Conservation (phyloP, 2,888 invertebrate species). For the Dioctria rufipes region DNA sequence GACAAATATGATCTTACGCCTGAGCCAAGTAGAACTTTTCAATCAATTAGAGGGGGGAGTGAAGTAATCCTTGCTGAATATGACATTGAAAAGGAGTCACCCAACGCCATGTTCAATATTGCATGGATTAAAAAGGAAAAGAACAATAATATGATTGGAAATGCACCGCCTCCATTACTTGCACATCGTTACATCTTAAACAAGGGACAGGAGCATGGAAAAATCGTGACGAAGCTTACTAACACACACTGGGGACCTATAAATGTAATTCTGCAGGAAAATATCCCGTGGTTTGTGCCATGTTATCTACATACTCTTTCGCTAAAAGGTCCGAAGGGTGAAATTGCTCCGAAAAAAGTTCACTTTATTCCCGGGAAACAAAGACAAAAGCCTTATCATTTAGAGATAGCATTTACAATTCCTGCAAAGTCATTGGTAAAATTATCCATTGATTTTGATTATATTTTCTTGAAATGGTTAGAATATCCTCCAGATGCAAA, state of each 20-base stretch:
- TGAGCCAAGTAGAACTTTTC: slow-evolving; percentile 74
- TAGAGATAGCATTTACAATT: slow-evolving; percentile 86
- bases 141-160: slow-evolving; percentile 70
- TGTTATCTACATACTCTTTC: slow-evolving; percentile 91
- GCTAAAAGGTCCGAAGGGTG: slow-evolving; percentile 74
- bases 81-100: slow-evolving; percentile 73
- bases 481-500: slow-evolving; percentile 99
- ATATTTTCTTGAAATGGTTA: slow-evolving; percentile 97
- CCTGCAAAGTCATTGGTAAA: slow-evolving; percentile 86
- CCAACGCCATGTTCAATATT: slow-evolving; percentile 79
- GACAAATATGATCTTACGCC: slow-evolving; percentile 78
- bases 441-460: slow-evolving; percentile 91
- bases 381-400: slow-evolving; percentile 86
- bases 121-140: slow-evolving; percentile 72
- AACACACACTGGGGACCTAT: slow-evolving; percentile 85
- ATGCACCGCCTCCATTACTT: slow-evolving; percentile 79
- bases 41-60: slow-evolving; percentile 80
- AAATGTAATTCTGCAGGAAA: slow-evolving; percentile 88
- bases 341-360: slow-evolving; percentile 73
- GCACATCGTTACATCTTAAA: slow-evolving; percentile 89
- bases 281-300: slow-evolving; percentile 92
- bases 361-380: slow-evolving; percentile 85
- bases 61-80: slow-evolving; percentile 81
- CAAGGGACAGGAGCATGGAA: slow-evolving; percentile 92
- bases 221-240: slow-evolving; percentile 87